Evolutionary conservation across 2,113 vertebrate genomes (phyloP).

Genomic region (Vombatus ursinus): DNA sequence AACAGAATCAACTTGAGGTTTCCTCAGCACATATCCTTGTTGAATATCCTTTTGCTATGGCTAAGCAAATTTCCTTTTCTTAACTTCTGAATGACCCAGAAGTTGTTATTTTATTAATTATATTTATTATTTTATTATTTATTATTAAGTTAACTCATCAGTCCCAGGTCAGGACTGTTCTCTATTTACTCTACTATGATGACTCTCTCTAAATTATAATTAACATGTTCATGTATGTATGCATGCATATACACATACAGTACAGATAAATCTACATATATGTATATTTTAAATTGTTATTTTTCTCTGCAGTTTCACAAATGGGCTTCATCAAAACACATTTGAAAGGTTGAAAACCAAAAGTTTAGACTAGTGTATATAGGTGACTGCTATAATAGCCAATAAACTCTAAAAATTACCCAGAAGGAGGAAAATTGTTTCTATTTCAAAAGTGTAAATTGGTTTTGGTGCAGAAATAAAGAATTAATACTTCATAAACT

Average conservation of each 20-base stretch:
- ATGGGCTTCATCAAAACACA: neutral
- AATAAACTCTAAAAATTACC: conserved; percentile 42
- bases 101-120: too few species aligned
- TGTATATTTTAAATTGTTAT: neutral
- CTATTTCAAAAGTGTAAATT: conserved; percentile 19
- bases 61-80: neutral
- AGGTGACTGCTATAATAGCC: neutral
- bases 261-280: conserved; percentile 30
- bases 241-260: neutral
- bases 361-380: neutral
- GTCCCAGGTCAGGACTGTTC: too few species aligned
- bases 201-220: conserved; percentile 18
- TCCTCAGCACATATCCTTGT: neutral
- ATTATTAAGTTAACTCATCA: too few species aligned
- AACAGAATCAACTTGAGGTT: neutral
- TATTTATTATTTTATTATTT: too few species aligned
- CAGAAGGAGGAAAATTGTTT: neutral
- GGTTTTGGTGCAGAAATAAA: conserved; percentile 4
- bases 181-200: neutral
- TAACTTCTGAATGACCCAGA: neutral
- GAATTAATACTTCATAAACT: neutral
- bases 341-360: neutral
- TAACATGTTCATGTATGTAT: conserved; percentile 1
- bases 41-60: neutral
- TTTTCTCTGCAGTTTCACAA: conserved; percentile 33